These are phyloP conservation scores for Guaruba guarouba DNA, from an alignment of 2,113 vertebrate genomes.

Conservation along the genomic window DNA sequence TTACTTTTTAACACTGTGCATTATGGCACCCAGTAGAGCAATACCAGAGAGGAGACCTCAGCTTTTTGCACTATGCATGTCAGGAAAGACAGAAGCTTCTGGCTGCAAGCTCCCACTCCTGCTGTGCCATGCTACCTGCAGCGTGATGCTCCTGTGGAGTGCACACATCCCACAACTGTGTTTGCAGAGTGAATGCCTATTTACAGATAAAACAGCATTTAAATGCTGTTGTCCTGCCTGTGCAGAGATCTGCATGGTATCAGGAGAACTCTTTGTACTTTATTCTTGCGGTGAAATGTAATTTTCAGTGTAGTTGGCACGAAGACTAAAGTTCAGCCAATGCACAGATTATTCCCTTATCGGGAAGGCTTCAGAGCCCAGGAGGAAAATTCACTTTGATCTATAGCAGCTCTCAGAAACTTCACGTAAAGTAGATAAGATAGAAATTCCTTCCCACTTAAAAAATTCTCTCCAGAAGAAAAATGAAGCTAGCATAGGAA, in stretches of 20 bases:
- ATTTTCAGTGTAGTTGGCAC: not conserved
- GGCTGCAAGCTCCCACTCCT: not conserved
- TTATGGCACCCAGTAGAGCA: not conserved
- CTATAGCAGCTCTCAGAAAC: not conserved
- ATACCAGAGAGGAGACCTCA: not conserved
- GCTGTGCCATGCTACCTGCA: not conserved
- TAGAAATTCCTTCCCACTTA: not conserved
- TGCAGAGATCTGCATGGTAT: not conserved
- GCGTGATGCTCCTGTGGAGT: fast-evolving
- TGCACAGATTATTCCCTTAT: not conserved
- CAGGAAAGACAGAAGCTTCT: not conserved
- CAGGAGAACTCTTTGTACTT: not conserved
- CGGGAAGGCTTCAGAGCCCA: not conserved
- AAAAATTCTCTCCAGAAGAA: not conserved
- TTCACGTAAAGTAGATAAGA: not conserved
- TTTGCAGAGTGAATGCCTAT: not conserved
- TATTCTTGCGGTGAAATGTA: not conserved
- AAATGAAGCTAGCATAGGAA: not conserved
- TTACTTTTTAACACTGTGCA: not conserved
- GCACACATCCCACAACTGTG: fast-evolving
- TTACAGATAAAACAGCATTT: not conserved
- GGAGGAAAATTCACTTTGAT: slow-evolving; percentile 27
- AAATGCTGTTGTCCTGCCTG: not conserved
- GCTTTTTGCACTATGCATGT: fast-evolving
- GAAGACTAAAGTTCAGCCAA: slow-evolving; percentile 18